phyloP scores from a whole-genome alignment of 2,113 vertebrate genomes.

The Syrmaticus mikado region DNA sequence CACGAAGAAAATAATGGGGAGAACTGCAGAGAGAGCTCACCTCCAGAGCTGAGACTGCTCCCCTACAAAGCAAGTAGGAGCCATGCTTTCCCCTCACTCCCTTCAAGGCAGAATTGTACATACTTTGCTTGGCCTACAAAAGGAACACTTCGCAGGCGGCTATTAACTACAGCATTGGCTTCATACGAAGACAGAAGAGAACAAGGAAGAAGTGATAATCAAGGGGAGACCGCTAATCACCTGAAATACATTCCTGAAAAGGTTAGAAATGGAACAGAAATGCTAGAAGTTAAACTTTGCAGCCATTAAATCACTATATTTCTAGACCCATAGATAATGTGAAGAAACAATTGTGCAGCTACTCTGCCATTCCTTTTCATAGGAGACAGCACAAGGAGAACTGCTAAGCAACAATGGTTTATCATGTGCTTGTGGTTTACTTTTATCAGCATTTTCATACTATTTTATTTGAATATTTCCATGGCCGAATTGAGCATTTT shows the following conservation, averaged over 20 bases:
- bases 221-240: not conserved
- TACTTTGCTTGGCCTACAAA: fast-evolving
- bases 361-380: not conserved
- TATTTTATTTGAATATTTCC: not conserved
- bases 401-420: not conserved
- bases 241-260: not conserved
- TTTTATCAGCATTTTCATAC: not conserved
- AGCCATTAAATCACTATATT: not conserved
- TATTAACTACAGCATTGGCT: not conserved
- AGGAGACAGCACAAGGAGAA: not conserved
- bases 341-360: not conserved
- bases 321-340: fast-evolving
- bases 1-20: not conserved
- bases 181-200: not conserved
- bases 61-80: not conserved
- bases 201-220: not conserved
- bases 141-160: not conserved
- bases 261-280: not conserved
- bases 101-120: not conserved
- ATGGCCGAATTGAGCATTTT: not conserved
- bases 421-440: not conserved
- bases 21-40: not conserved
- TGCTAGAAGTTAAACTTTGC: not conserved
- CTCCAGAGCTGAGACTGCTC: not conserved
- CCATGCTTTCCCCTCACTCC: not conserved